Percentiles rank a stretch among this genome's conserved stretches.
Evolutionary conservation across 2,113 vertebrate species (phyloP).

Genomic region (Dolichallabes microphthalmus): DNA sequence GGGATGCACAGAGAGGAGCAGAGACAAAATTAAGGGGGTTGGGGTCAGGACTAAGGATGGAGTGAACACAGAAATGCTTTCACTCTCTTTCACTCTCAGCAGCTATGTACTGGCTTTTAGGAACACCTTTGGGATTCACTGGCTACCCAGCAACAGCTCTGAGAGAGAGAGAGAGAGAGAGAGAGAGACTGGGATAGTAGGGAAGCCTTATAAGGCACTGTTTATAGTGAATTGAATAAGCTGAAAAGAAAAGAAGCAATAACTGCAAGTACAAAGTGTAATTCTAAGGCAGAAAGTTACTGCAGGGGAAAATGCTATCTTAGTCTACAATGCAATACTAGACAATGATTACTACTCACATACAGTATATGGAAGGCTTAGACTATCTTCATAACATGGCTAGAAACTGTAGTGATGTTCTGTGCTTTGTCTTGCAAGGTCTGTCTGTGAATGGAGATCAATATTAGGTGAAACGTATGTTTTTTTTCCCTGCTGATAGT

Average conservation of each 20-base stretch:
- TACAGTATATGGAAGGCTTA: not conserved
- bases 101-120: constrained; percentile 67
- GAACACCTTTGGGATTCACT: constrained; percentile 61
- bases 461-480: not conserved
- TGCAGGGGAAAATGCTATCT: not conserved
- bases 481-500: not conserved
- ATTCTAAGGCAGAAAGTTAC: not conserved
- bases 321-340: not conserved
- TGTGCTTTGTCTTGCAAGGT: not conserved
- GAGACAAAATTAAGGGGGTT: constrained; percentile 52
- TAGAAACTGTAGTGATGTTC: not conserved
- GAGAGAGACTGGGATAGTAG: constrained; percentile 1
- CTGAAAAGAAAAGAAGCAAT: not conserved
- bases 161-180: not conserved
- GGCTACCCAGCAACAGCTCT: constrained; percentile 53
- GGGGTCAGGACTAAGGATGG: constrained; percentile 33
- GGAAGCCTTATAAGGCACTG: not conserved
- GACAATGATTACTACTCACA: not conserved
- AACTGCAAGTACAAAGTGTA: not conserved
- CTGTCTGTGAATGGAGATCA: not conserved
- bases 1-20: constrained; percentile 9
- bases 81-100: constrained; percentile 58
- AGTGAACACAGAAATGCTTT: constrained; percentile 76
- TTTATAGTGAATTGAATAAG: not conserved
- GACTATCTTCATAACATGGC: not conserved